Conservation (phyloP, 2,888 invertebrate species). For the Polydesmus complanatus region DNA sequence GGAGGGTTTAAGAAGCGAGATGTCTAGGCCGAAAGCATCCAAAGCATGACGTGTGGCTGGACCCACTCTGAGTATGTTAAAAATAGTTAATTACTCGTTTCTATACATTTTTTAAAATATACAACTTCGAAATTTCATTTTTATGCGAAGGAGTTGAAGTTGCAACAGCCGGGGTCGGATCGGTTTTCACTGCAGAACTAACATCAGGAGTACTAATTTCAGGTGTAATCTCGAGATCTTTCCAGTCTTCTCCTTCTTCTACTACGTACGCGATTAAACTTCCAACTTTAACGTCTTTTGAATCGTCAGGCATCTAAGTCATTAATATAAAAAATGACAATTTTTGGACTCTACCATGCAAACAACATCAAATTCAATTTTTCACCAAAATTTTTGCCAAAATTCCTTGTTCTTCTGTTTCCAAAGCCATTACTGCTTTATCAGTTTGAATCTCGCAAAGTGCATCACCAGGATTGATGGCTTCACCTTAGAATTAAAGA, state of each 20-base stretch:
- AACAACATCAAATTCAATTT: too few species aligned
- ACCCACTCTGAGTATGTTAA: conserved; percentile 35
- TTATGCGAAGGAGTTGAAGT: not conserved
- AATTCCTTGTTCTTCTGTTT: conserved; percentile 45
- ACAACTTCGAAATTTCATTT: not conserved
- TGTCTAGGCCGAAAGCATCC: conserved; percentile 42
- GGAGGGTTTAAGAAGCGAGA: conserved; percentile 37
- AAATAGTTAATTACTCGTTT: too few species aligned
- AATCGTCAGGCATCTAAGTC: conserved; percentile 36
- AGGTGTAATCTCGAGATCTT: conserved; percentile 36
- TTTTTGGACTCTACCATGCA: not conserved
- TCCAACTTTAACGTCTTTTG: conserved; percentile 42
- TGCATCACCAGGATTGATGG: conserved; percentile 42
- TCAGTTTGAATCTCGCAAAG: conserved; percentile 52
- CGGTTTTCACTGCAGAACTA: conserved; percentile 23
- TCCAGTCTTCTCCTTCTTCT: conserved; percentile 48
- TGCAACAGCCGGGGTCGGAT: conserved; percentile 19
- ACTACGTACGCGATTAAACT: conserved; percentile 46
- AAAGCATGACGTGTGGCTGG: conserved; percentile 47
- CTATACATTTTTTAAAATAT: not conserved
- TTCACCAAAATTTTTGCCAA: conserved; percentile 46
- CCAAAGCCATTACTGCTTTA: conserved; percentile 46
- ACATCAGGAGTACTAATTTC: too few species aligned
- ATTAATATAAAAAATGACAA: not conserved
- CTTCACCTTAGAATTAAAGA: conserved; percentile 32